These are phyloP conservation scores for Cryptus armator DNA, from an alignment of 2,888 invertebrate species.

Conservation along the genomic window DNA sequence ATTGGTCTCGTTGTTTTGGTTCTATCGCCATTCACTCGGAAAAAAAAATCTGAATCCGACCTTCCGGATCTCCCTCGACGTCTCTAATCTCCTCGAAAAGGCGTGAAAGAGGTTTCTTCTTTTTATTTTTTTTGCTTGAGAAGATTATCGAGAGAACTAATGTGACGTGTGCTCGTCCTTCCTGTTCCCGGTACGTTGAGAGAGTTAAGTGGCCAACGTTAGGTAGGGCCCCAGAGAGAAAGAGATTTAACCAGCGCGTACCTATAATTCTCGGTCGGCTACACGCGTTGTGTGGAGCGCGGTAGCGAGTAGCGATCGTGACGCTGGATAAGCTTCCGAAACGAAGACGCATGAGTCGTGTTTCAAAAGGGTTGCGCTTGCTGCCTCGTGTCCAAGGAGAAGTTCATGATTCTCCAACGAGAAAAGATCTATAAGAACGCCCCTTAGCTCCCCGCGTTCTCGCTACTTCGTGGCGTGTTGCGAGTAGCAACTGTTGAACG, in stretches of 20 bases:
- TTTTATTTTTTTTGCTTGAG: neutral
- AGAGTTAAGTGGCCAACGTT: conserved; percentile 49
- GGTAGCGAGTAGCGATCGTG: conserved; percentile 62
- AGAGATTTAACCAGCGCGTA: conserved; percentile 55
- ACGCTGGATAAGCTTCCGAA: conserved; percentile 65
- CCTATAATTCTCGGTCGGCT: conserved; percentile 64
- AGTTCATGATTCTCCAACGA: neutral
- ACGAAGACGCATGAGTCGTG: conserved; percentile 66
- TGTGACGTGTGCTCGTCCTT: conserved; percentile 56
- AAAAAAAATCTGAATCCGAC: neutral
- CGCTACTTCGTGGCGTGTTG: neutral
- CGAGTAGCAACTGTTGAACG: conserved; percentile 1
- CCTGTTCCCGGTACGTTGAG: conserved; percentile 7
- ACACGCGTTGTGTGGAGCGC: conserved; percentile 40
- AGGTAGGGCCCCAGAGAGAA: conserved; percentile 28
- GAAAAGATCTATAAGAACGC: conserved; percentile 44
- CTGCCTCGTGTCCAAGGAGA: neutral
- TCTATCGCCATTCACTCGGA: too few relatives aligned
- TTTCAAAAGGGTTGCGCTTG: conserved; percentile 56
- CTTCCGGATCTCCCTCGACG: neutral
- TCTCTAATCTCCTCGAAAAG: neutral
- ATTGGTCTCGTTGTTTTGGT: too few relatives aligned
- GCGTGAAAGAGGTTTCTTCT: conserved; percentile 21
- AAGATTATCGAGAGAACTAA: conserved; percentile 56
- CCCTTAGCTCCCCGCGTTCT: conserved; percentile 26